Percentiles rank a stretch among this genome's conserved stretches.
These are phyloP conservation scores for Hirtodrosophila duncani DNA, from an alignment of 2,888 invertebrate species.

Conservation along the genomic window DNA sequence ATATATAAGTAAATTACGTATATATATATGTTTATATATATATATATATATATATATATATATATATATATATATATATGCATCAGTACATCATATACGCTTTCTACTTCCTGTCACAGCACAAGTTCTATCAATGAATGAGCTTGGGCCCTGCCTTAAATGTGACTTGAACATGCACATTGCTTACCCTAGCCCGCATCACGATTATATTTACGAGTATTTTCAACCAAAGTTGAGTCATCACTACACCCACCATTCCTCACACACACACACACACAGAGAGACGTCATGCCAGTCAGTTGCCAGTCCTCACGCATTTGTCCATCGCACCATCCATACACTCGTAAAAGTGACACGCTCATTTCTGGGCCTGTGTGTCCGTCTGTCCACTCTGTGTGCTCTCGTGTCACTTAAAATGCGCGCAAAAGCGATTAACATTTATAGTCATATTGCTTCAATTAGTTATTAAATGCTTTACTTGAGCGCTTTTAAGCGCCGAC, in stretches of 20 bases:
- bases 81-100: background rate
- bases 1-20: too few species aligned
- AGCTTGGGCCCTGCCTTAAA: conserved; percentile 48
- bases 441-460: conserved; percentile 51
- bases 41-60: background rate
- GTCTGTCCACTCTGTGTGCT: too few species aligned
- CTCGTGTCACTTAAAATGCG: conserved; percentile 2
- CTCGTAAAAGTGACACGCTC: too few species aligned
- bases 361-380: too few species aligned
- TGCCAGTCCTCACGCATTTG: too few species aligned
- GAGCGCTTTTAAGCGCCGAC: too few species aligned
- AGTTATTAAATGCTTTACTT: conserved; percentile 46
- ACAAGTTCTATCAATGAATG: conserved; percentile 10
- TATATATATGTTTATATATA: too few species aligned
- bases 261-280: too few species aligned
- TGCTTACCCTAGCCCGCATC: conserved; percentile 29
- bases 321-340: too few species aligned
- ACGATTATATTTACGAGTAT: background rate
- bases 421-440: conserved; percentile 27
- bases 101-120: conserved; percentile 43
- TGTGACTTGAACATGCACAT: conserved; percentile 58
- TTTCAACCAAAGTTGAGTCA: conserved; percentile 48
- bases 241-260: conserved; percentile 24
- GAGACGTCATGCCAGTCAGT: too few species aligned
- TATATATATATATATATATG: background rate